Percentiles rank a stretch among this genome's conserved stretches.
phyloP scores from a whole-genome alignment of 2,113 vertebrate genomes.

The Larimichthys polyactis region DNA sequence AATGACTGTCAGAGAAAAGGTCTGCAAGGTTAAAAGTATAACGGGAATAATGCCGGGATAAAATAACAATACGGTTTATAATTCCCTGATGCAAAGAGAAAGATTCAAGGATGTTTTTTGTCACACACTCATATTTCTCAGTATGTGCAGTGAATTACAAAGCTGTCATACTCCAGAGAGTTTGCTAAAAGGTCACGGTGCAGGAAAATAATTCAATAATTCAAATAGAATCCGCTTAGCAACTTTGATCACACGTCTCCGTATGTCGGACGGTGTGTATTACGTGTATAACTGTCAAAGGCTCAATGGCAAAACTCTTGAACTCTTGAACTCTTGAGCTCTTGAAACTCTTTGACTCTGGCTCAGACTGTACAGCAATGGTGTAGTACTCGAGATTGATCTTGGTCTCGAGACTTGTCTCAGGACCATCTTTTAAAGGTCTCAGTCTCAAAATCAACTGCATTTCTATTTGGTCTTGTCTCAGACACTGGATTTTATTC shows the following conservation, averaged over 20 bases:
- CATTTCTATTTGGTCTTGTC: too few relatives aligned
- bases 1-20: slow-evolving; percentile 15
- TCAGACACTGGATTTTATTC: too few relatives aligned
- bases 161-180: not conserved
- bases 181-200: not conserved
- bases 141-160: not conserved
- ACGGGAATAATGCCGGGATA: slow-evolving; percentile 9
- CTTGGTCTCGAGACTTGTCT: too few relatives aligned
- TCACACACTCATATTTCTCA: slow-evolving; percentile 2
- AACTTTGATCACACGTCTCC: not conserved
- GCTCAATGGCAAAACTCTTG: too few relatives aligned
- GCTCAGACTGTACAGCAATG: not conserved
- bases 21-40: slow-evolving; percentile 18
- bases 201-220: not conserved
- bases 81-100: slow-evolving; percentile 6
- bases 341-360: not conserved
- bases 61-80: not conserved
- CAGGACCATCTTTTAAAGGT: too few relatives aligned
- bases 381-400: too few relatives aligned
- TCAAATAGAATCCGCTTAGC: not conserved
- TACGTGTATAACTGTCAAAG: not conserved
- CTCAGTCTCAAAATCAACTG: too few relatives aligned
- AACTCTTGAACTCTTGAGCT: too few relatives aligned
- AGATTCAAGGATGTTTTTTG: not conserved
- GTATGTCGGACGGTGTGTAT: not conserved